Percentiles rank a stretch among this genome's conserved stretches.
These are phyloP conservation scores for Homarus gammarus DNA, from an alignment of 2,888 invertebrate genomes.

Conservation along the genomic window DNA sequence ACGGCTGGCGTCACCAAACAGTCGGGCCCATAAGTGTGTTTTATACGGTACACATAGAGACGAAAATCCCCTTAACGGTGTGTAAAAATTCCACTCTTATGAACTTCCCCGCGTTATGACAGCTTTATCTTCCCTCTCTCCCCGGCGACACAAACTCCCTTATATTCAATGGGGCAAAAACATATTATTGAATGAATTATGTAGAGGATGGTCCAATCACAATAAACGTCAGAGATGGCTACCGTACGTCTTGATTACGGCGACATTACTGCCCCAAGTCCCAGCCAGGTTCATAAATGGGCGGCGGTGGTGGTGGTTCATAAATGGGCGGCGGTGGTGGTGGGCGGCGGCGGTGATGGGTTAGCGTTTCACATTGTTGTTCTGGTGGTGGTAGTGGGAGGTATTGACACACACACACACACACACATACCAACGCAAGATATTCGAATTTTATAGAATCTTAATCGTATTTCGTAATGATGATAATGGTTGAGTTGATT, in stretches of 20 bases:
- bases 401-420: neutral
- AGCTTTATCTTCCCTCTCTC: no score
- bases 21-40: neutral
- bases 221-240: slow-evolving; percentile 41
- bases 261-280: slow-evolving; percentile 28
- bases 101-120: neutral
- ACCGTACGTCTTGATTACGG: slow-evolving; percentile 43
- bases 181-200: slow-evolving; percentile 63
- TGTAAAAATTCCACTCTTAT: neutral
- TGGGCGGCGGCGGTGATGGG: no score
- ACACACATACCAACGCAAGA: neutral
- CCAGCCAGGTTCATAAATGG: neutral
- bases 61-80: neutral
- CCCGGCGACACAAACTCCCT: slow-evolving; percentile 4
- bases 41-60: neutral
- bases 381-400: neutral
- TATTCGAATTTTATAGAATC: no score
- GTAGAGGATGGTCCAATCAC: slow-evolving; percentile 55
- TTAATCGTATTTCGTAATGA: no score
- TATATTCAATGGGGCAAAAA: slow-evolving; percentile 60
- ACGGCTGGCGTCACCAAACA: neutral
- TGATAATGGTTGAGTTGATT: no score
- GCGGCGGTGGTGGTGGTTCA: neutral
- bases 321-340: no score
- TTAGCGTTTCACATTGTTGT: neutral